A percentile compares a stretch with the other conserved stretches of the same genome.
phyloP scores from a whole-genome alignment of 1,140 invertebrate genomes.

The Drosophila teissieri region DNA sequence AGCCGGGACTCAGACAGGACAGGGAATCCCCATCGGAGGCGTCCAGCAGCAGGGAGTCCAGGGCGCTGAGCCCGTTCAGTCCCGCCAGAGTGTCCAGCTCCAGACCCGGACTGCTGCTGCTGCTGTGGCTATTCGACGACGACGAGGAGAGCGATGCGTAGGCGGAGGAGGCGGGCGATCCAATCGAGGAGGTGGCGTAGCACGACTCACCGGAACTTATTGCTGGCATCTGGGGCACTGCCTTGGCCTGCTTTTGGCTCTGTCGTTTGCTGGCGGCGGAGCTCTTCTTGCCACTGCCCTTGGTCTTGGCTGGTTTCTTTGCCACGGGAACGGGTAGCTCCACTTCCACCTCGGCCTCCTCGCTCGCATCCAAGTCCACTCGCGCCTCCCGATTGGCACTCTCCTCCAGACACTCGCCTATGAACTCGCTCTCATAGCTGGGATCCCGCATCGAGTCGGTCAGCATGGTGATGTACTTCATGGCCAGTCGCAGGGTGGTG shows the following conservation, averaged over 20 bases:
- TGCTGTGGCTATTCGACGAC: slow-evolving; percentile 33
- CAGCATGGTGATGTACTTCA: slow-evolving; percentile 93
- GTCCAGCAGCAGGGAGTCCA: slow-evolving; percentile 85
- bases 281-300: slow-evolving; percentile 39
- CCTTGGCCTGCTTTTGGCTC: slow-evolving; percentile 44
- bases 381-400: slow-evolving; percentile 55
- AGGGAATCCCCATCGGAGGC: slow-evolving; percentile 86
- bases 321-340: slow-evolving; percentile 24
- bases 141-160: slow-evolving; percentile 40
- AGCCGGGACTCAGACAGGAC: slow-evolving; percentile 75
- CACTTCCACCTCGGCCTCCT: slow-evolving; percentile 25
- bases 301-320: slow-evolving; percentile 25
- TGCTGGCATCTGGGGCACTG: slow-evolving; percentile 9
- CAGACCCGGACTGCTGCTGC: slow-evolving; percentile 31
- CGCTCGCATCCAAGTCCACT: slow-evolving; percentile 23
- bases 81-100: slow-evolving; percentile 56
- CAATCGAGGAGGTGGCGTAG: slow-evolving; percentile 66
- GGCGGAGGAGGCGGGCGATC: slow-evolving; percentile 61
- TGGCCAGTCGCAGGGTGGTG: slow-evolving; percentile 93
- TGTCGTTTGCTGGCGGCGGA: slow-evolving; percentile 41
- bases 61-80: slow-evolving; percentile 57
- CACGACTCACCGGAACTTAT: slow-evolving; percentile 62
- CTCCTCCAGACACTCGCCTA: slow-evolving; percentile 69
- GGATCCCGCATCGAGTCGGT: slow-evolving; percentile 83
- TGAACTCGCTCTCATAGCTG: slow-evolving; percentile 66